Evolutionary conservation across 2,888 invertebrate genomes (phyloP).

Genomic region (Baccha elongata): DNA sequence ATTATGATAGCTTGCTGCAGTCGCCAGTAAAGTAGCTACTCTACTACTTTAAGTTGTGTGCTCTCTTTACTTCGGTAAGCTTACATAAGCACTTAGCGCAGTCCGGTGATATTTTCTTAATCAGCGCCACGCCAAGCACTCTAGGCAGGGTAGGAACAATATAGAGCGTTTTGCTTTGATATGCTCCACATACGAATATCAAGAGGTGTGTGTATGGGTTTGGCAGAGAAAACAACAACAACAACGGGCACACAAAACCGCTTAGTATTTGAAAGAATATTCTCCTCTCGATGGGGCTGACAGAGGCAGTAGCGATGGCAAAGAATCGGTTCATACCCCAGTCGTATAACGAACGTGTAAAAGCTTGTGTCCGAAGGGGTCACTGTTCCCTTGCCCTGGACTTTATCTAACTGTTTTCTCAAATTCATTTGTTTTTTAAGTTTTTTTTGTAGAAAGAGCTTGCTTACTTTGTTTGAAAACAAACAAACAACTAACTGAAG

Average conservation of each 20-base stretch:
- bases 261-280: conserved; percentile 64
- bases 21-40: conserved; percentile 23
- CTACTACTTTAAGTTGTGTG: conserved; percentile 30
- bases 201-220: conserved; percentile 46
- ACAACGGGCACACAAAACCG: conserved; percentile 47
- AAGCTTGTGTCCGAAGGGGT: conserved; percentile 69
- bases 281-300: conserved; percentile 40
- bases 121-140: conserved; percentile 32
- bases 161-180: conserved; percentile 46
- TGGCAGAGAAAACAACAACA: conserved; percentile 31
- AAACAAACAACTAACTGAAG: conserved; percentile 29
- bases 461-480: conserved; percentile 31
- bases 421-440: conserved; percentile 31
- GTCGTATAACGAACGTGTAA: conserved; percentile 60
- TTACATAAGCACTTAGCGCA: conserved; percentile 49
- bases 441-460: conserved; percentile 13
- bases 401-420: conserved; percentile 64
- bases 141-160: conserved; percentile 40
- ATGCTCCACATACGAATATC: conserved; percentile 56
- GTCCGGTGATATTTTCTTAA: conserved; percentile 55
- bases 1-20: conserved; percentile 17
- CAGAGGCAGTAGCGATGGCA: conserved; percentile 41
- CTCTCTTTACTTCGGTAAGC: conserved; percentile 49
- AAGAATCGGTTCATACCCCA: conserved; percentile 34
- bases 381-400: conserved; percentile 61